Conservation (phyloP, 2,888 invertebrate genomes). For the Amaurobius ferox region DNA sequence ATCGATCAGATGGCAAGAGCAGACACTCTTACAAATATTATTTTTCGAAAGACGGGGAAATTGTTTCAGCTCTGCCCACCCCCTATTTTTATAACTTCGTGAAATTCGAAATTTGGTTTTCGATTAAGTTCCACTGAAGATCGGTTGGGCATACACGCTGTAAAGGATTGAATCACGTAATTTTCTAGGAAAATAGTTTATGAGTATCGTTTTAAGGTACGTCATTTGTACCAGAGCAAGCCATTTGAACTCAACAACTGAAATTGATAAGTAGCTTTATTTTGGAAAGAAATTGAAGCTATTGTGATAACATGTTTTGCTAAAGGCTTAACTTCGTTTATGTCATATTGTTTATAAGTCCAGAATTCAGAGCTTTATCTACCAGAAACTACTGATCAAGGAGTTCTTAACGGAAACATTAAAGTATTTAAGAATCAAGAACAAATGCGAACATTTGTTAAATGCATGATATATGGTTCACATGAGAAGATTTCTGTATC, state of each 20-base stretch:
- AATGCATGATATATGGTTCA: too few relatives aligned
- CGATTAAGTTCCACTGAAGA: conserved; percentile 2
- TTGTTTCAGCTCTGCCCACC: conserved; percentile 29
- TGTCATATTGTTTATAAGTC: too few relatives aligned
- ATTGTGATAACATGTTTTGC: neutral
- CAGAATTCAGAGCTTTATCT: too few relatives aligned
- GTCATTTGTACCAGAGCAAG: conserved; percentile 11
- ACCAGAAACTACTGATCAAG: too few relatives aligned
- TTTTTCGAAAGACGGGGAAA: conserved; percentile 37
- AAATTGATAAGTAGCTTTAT: neutral
- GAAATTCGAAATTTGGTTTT: conserved; percentile 46
- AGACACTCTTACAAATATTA: conserved; percentile 60
- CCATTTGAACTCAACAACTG: conserved; percentile 14
- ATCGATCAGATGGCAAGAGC: conserved; percentile 64
- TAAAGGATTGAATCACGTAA: neutral
- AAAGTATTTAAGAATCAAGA: too few relatives aligned
- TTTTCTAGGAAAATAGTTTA: neutral
- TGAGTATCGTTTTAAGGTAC: neutral
- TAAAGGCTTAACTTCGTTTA: too few relatives aligned
- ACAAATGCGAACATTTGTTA: too few relatives aligned
- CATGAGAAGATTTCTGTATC: too few relatives aligned
- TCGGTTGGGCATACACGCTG: neutral
- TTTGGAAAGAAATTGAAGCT: neutral
- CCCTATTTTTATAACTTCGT: conserved; percentile 33
- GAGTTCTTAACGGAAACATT: too few relatives aligned